phyloP scores from a whole-genome alignment of 2,888 invertebrate genomes.

The Carabus problematicus region DNA sequence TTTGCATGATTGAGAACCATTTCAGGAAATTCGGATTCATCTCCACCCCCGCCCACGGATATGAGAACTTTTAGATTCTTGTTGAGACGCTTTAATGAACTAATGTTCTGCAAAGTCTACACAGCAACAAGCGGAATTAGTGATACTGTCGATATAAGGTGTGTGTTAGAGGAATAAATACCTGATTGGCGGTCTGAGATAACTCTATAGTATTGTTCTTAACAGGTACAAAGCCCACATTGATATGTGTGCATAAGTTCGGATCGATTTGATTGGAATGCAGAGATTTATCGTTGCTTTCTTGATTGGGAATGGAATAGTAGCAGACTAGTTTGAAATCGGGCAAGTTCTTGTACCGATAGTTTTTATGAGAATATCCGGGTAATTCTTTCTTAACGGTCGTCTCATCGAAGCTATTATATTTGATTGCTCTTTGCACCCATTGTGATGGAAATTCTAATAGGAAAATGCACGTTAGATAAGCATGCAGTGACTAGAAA shows the following conservation, averaged over 20 bases:
- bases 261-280: conserved; percentile 70
- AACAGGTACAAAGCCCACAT: conserved; percentile 72
- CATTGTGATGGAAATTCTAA: conserved; percentile 49
- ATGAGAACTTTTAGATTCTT: conserved; percentile 77
- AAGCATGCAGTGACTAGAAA: neutral
- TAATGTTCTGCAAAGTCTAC: conserved; percentile 58
- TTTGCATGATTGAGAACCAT: conserved; percentile 76
- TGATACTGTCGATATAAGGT: too few species aligned
- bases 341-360: conserved; percentile 39
- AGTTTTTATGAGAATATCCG: conserved; percentile 20
- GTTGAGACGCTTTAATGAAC: conserved; percentile 66
- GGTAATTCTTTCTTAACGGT: conserved; percentile 41
- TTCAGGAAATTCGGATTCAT: conserved; percentile 69
- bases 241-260: conserved; percentile 82
- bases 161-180: neutral
- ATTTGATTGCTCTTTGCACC: conserved; percentile 51
- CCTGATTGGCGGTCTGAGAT: conserved; percentile 23
- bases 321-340: conserved; percentile 69
- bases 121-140: conserved; percentile 28
- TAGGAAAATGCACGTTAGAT: conserved; percentile 33
- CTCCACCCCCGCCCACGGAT: conserved; percentile 73
- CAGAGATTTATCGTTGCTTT: conserved; percentile 56
- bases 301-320: conserved; percentile 65
- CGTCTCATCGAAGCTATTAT: conserved; percentile 47
- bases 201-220: conserved; percentile 23